phyloP scores from a whole-genome alignment of 2,113 vertebrate genomes.

The Ophthalmolycus amberensis region DNA sequence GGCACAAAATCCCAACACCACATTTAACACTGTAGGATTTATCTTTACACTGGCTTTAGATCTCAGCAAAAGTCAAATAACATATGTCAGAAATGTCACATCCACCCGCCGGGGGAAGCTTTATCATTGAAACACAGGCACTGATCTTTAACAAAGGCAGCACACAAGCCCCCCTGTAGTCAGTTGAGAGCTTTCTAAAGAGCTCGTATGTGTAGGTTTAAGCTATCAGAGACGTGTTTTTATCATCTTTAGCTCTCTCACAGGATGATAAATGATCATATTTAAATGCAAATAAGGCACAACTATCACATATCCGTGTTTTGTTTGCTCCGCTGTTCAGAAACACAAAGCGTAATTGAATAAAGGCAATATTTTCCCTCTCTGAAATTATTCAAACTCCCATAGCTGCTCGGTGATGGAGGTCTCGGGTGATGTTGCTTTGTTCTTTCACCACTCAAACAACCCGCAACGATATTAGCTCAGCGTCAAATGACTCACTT shows the following conservation, averaged over 20 bases:
- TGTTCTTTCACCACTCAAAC: conserved; percentile 38
- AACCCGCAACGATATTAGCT: conserved; percentile 33
- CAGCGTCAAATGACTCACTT: conserved; percentile 36
- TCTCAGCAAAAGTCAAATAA: conserved; percentile 32
- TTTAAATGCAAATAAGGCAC: conserved; percentile 64
- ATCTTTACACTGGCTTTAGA: neutral
- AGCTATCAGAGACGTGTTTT: neutral
- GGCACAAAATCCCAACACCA: neutral
- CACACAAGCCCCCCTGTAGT: neutral
- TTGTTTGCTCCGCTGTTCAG: neutral
- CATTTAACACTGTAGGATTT: conserved; percentile 9
- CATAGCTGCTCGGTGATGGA: conserved; percentile 24
- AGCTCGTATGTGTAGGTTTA: conserved; percentile 11
- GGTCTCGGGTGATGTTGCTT: conserved; percentile 28
- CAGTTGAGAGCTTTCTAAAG: conserved; percentile 14
- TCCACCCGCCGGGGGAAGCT: conserved; percentile 9
- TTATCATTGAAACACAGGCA: conserved; percentile 10
- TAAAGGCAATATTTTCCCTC: conserved; percentile 40
- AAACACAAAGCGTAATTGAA: conserved; percentile 27
- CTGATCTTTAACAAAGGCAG: conserved; percentile 29
- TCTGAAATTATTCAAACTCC: conserved; percentile 22
- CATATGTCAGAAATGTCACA: conserved; percentile 51
- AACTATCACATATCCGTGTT: neutral
- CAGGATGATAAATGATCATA: conserved; percentile 61
- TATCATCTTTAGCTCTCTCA: conserved; percentile 6